Percentiles rank a stretch among this genome's conserved stretches.
Evolutionary conservation across 2,113 vertebrate genomes (phyloP).

Genomic region (Dissostichus mawsoni): DNA sequence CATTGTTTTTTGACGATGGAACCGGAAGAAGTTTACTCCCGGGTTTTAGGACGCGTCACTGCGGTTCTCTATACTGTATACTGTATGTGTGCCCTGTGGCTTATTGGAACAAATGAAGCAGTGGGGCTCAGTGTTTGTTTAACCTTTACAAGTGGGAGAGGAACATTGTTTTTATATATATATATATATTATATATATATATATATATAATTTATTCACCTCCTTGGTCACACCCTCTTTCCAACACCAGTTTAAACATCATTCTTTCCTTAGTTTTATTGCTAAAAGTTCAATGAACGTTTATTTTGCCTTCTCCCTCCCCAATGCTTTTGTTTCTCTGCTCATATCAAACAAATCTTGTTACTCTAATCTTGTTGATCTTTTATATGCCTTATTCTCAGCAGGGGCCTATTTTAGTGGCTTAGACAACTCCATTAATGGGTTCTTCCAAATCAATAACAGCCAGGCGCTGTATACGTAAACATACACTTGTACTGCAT

Average conservation of each 20-base stretch:
- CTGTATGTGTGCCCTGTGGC: slow-evolving; percentile 21
- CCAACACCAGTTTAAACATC: background rate
- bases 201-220: background rate
- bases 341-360: slow-evolving; percentile 2
- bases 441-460: slow-evolving; percentile 26
- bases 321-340: background rate
- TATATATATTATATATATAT: no score
- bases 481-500: slow-evolving; percentile 31
- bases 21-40: no score
- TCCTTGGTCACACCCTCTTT: background rate
- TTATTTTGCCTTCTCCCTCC: slow-evolving; percentile 31
- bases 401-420: slow-evolving; percentile 44
- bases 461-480: slow-evolving; percentile 25
- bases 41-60: no score
- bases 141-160: slow-evolving; percentile 8
- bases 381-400: slow-evolving; percentile 12
- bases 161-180: no score
- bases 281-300: slow-evolving; percentile 21
- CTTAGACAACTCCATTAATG: slow-evolving; percentile 35
- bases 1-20: no score
- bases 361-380: slow-evolving; percentile 9
- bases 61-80: no score
- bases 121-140: slow-evolving; percentile 7
- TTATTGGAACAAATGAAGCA: slow-evolving; percentile 29
- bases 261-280: slow-evolving; percentile 17